Conservation (phyloP, 2,113 vertebrate species). For the Ginglymostoma cirratum region DNA sequence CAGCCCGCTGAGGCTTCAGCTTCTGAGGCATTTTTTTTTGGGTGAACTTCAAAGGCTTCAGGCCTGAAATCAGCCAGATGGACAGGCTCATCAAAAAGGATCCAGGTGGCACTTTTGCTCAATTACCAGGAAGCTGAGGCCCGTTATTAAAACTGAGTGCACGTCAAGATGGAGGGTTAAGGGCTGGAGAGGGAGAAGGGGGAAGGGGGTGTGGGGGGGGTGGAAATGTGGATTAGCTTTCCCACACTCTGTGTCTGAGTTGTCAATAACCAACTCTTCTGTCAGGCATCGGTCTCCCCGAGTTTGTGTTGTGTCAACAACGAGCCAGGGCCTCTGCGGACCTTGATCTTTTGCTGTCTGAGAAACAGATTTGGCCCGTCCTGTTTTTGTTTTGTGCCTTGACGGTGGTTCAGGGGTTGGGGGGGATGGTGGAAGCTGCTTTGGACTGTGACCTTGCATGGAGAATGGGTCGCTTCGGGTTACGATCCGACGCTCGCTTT, state of each 20-base stretch:
- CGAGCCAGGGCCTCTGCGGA: neutral
- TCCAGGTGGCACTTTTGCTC: neutral
- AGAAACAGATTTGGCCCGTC: neutral
- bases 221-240: neutral
- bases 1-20: neutral
- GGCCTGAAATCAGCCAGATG: neutral
- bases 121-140: constrained; percentile 22
- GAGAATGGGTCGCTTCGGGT: neutral
- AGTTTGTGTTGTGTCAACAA: constrained; percentile 5
- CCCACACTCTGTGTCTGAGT: neutral
- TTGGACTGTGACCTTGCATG: constrained; percentile 8
- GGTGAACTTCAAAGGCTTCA: neutral
- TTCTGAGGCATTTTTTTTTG: neutral
- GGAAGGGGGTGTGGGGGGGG: too few species aligned
- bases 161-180: neutral
- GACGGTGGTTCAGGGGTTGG: too few species aligned
- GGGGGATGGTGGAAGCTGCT: neutral
- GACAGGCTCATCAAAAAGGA: neutral
- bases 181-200: too few species aligned
- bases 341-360: constrained; percentile 15
- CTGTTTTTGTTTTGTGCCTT: neutral
- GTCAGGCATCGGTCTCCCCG: neutral
- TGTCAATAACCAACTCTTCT: neutral
- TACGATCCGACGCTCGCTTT: neutral
- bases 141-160: neutral